Conservation (phyloP, 2,888 invertebrate genomes). For the Caprella mutica region DNA sequence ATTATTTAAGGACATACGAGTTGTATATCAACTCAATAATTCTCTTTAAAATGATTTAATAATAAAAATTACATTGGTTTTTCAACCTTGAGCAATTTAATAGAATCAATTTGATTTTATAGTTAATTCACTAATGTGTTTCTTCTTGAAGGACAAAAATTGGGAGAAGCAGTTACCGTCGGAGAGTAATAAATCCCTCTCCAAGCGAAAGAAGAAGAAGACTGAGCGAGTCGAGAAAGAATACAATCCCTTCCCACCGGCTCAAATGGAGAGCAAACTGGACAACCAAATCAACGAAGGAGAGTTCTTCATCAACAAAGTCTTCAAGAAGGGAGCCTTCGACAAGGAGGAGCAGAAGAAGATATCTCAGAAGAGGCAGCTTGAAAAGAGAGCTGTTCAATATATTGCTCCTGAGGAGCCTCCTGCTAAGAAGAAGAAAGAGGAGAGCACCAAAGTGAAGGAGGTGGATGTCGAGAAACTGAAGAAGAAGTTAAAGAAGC, state of each 20-base stretch:
- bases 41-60: too few species aligned
- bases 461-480: constrained; percentile 57
- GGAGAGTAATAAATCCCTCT: too few species aligned
- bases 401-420: constrained; percentile 69
- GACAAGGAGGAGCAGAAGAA: constrained; percentile 64
- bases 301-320: constrained; percentile 70
- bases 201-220: constrained; percentile 74
- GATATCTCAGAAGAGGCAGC: constrained; percentile 54
- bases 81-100: too few species aligned
- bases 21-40: too few species aligned
- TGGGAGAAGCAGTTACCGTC: too few species aligned
- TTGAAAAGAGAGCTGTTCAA: constrained; percentile 64
- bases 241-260: constrained; percentile 96
- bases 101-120: too few species aligned
- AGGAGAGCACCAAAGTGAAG: constrained; percentile 37
- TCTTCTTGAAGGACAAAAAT: too few species aligned
- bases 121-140: too few species aligned
- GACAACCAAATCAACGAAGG: constrained; percentile 89
- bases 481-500: constrained; percentile 51
- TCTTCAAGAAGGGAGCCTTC: not conserved
- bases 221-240: constrained; percentile 78
- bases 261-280: constrained; percentile 79
- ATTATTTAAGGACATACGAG: too few species aligned
- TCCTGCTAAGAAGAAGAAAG: constrained; percentile 21
- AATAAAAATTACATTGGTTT: too few species aligned